phyloP scores from a whole-genome alignment of 2,888 invertebrate genomes.

The Drosophila setosimentum region DNA sequence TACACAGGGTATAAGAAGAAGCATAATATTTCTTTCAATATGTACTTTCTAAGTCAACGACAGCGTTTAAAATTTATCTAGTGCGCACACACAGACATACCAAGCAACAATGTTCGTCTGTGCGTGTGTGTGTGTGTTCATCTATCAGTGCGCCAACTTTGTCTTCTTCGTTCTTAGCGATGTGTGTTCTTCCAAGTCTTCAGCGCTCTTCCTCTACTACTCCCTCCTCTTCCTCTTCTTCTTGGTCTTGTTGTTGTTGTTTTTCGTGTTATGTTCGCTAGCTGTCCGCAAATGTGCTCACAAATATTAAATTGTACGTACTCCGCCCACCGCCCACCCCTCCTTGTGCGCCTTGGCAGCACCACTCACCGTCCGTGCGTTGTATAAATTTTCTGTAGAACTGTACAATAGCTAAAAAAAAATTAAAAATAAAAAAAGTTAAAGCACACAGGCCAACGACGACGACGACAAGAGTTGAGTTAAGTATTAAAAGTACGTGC shows the following conservation, averaged over 20 bases:
- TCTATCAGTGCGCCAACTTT: slow-evolving; percentile 56
- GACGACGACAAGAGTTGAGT: slow-evolving; percentile 57
- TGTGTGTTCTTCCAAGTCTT: slow-evolving; percentile 49
- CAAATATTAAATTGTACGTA: slow-evolving; percentile 74
- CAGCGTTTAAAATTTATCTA: slow-evolving; percentile 77
- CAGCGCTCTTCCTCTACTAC: slow-evolving; percentile 18
- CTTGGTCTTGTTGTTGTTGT: background rate
- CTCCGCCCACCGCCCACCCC: slow-evolving; percentile 16
- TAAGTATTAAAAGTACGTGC: slow-evolving; percentile 66
- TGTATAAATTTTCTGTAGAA: slow-evolving; percentile 79
- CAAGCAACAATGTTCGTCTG: slow-evolving; percentile 7
- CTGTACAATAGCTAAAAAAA: slow-evolving; percentile 78
- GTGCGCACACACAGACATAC: slow-evolving; percentile 57
- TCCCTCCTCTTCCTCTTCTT: slow-evolving; percentile 1
- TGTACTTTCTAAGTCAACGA: slow-evolving; percentile 78
- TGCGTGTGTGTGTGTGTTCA: slow-evolving; percentile 33
- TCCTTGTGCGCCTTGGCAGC: slow-evolving; percentile 10
- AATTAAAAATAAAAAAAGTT: slow-evolving; percentile 60
- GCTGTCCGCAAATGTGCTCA: slow-evolving; percentile 73
- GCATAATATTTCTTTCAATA: slow-evolving; percentile 31
- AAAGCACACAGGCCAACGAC: slow-evolving; percentile 64
- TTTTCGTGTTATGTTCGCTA: slow-evolving; percentile 48
- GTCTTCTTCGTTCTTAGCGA: slow-evolving; percentile 46
- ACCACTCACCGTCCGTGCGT: slow-evolving; percentile 62
- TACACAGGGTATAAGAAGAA: slow-evolving; percentile 14